Evolutionary conservation across 2,888 invertebrate genomes (phyloP).

Genomic region (Torymus tubicola): DNA sequence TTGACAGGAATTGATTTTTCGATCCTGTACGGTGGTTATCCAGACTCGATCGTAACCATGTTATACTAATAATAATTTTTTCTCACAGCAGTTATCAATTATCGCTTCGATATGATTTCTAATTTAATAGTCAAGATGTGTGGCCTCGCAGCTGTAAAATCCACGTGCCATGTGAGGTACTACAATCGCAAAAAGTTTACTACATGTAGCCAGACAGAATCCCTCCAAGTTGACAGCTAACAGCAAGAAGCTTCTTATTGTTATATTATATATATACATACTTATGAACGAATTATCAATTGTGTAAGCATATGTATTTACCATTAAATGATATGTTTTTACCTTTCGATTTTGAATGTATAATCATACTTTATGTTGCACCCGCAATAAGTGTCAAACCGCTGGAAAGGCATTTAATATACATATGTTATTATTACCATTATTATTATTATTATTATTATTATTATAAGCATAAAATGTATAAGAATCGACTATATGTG

Average conservation of each 20-base stretch:
- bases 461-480: constrained; percentile 18
- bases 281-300: constrained; percentile 63
- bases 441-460: not conserved
- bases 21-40: too few relatives aligned
- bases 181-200: constrained; percentile 55
- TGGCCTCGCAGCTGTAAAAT: constrained; percentile 74
- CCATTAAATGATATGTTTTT: constrained; percentile 63
- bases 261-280: constrained; percentile 51
- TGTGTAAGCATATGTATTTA: constrained; percentile 61
- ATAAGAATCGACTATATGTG: not conserved
- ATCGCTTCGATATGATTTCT: constrained; percentile 20
- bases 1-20: not conserved
- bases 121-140: constrained; percentile 44
- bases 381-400: constrained; percentile 63
- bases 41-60: too few relatives aligned
- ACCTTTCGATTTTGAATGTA: constrained; percentile 66
- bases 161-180: constrained; percentile 71
- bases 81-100: constrained; percentile 18
- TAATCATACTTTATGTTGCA: constrained; percentile 64
- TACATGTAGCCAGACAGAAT: constrained; percentile 52
- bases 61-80: constrained; percentile 23
- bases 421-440: too few relatives aligned
- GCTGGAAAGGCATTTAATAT: constrained; percentile 46
- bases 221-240: constrained; percentile 47
- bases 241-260: constrained; percentile 56